Percentiles rank a stretch among this genome's conserved stretches.
Conservation (phyloP, 1,140 invertebrate genomes). For the Trichogramma pretiosum region DNA sequence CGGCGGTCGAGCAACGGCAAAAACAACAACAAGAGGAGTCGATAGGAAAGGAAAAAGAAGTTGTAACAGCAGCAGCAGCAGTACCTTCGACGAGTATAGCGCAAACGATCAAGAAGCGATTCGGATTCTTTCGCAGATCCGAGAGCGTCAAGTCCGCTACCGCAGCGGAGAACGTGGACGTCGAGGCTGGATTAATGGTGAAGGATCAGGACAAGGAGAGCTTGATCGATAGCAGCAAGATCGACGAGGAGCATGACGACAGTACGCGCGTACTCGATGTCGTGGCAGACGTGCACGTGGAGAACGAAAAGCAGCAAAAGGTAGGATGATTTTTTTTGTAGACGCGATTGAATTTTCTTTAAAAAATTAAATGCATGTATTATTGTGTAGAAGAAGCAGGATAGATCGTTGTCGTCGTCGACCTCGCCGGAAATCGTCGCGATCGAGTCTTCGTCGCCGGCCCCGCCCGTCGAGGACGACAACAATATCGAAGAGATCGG, state of each 20-base stretch:
- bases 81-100: too few species aligned
- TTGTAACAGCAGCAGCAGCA: background rate
- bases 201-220: too few species aligned
- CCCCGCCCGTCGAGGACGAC: background rate
- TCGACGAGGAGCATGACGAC: too few species aligned
- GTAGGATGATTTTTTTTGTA: too few species aligned
- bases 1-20: too few species aligned
- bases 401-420: too few species aligned
- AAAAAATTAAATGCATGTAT: too few species aligned
- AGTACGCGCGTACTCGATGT: constrained; percentile 19
- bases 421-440: background rate
- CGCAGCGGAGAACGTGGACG: background rate
- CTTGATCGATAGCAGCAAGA: too few species aligned
- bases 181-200: background rate
- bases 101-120: background rate
- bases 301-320: constrained; percentile 1
- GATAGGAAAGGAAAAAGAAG: background rate
- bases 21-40: background rate
- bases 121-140: too few species aligned
- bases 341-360: too few species aligned
- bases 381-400: too few species aligned
- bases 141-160: constrained; percentile 4
- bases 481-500: constrained; percentile 1
- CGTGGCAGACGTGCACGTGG: constrained; percentile 32
- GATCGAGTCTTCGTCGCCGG: too few species aligned